Evolutionary conservation across 1,140 invertebrate genomes (phyloP), one percentile per base, ranked within the genome.

Genomic region (Agrilus planipennis): DNA sequence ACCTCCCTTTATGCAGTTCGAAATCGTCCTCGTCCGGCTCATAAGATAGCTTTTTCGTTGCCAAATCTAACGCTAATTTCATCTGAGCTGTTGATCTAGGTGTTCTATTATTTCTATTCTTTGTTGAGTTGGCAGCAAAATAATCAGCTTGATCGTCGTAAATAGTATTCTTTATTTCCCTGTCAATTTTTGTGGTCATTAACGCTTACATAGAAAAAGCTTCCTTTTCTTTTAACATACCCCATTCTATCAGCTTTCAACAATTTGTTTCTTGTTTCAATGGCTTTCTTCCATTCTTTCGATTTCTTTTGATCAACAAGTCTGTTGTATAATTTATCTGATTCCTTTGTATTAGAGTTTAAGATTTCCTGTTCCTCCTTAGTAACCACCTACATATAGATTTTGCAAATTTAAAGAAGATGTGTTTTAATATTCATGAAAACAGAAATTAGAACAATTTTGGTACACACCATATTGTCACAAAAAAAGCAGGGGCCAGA

Each of bases 91-190:
- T 70, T 18, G 81, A 83, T 48, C 72, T 68, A 1, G 76, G 77
- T 51, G 82, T 79, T 47, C 72, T 68, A 1, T 76, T 73, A 22
- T 77, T 80, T 3, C 91, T 61, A 90, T 91, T 95, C 15, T 79
- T 77, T 44, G 16, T 17, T 12, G 79, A 83, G 58, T 77, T 79
- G 6, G 79, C 64, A 41, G 77, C 74, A 64, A 87, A 96, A 62
- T 95, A 95, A 63, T 96, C 92, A 43, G 76, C 76, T 59, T 95
- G 86, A 62, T 96, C 91, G 60, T 96, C 91, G 42, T 91, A 91
- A 3, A 96, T 88, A 52, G 76, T 76, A 0, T 89, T 94, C 44
- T 88, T 71, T 41, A 77, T 73, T 49, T 84, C 79, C 65, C 89
- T 87, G n/a, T n/a, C n/a, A n/a, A n/a, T n/a, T n/a, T n/a, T n/a